Evolutionary conservation across 2,113 vertebrate species (phyloP).

Genomic region (Lophura nycthemera): DNA sequence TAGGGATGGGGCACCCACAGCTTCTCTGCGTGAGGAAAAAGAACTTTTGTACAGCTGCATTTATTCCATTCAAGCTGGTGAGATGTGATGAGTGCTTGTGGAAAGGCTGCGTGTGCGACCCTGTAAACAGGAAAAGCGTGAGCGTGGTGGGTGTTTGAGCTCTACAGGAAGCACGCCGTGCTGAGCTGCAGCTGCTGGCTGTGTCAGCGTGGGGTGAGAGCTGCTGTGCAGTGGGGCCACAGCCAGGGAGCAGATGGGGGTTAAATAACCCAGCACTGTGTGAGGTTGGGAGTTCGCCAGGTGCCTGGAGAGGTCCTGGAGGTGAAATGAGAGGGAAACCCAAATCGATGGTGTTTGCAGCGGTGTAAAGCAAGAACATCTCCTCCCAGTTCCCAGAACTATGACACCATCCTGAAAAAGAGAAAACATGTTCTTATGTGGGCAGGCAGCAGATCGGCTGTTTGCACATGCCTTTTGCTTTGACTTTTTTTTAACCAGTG

Average conservation of each 20-base stretch:
- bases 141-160: not conserved
- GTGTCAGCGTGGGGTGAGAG: not conserved
- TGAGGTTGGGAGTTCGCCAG: not conserved
- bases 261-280: not conserved
- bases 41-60: not conserved
- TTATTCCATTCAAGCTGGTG: not conserved
- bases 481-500: not conserved
- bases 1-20: not conserved
- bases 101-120: not conserved
- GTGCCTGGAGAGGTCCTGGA: not conserved
- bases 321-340: not conserved
- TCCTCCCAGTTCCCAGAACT: slow-evolving; percentile 69
- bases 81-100: fast-evolving
- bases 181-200: not conserved
- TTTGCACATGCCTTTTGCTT: slow-evolving; percentile 39
- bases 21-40: not conserved
- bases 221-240: not conserved
- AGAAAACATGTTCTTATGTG: slow-evolving; percentile 63
- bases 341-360: not conserved
- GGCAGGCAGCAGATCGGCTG: slow-evolving; percentile 46
- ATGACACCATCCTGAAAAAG: slow-evolving; percentile 59
- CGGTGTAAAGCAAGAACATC: slow-evolving; percentile 44
- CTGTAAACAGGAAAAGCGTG: slow-evolving; percentile 33
- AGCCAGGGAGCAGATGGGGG: not conserved
- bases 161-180: not conserved